These are phyloP conservation scores for Emydocephalus ijimae DNA, from an alignment of 2,113 vertebrate genomes.

Conservation along the genomic window DNA sequence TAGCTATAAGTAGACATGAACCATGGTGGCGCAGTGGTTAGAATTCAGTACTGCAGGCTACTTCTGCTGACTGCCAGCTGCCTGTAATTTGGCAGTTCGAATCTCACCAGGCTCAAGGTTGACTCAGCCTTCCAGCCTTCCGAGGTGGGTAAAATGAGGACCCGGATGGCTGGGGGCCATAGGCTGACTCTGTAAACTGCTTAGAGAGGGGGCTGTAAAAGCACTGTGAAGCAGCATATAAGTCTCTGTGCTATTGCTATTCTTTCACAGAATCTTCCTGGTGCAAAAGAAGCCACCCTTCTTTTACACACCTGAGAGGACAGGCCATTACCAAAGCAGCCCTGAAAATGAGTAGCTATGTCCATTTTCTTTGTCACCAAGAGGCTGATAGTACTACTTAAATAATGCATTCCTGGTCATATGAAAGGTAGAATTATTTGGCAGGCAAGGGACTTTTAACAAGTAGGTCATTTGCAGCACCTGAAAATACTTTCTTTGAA, in stretches of 20 bases:
- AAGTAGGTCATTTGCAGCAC: not conserved
- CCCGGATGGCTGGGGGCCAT: no score
- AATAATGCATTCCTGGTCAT: slow-evolving; percentile 12
- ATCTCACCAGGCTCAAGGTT: no score
- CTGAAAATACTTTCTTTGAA: not conserved
- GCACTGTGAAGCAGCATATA: no score
- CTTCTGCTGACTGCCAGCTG: no score
- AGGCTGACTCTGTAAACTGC: no score
- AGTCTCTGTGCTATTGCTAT: no score
- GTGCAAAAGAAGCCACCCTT: not conserved
- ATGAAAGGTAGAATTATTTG: not conserved
- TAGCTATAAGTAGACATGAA: not conserved
- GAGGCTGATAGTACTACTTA: not conserved
- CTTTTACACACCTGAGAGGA: not conserved
- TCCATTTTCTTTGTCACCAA: slow-evolving; percentile 6
- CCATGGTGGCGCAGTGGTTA: no score
- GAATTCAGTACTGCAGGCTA: no score
- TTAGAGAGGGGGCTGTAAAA: no score
- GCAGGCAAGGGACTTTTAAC: not conserved
- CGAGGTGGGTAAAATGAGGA: no score
- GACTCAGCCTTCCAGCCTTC: no score
- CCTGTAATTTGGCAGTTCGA: no score
- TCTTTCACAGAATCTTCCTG: not conserved
- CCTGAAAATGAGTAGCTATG: not conserved
- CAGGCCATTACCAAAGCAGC: not conserved